Percentiles rank a stretch among this genome's conserved stretches.
These are phyloP conservation scores for Laticauda laticaudata DNA, from an alignment of 2,113 vertebrate species.

Conservation along the genomic window DNA sequence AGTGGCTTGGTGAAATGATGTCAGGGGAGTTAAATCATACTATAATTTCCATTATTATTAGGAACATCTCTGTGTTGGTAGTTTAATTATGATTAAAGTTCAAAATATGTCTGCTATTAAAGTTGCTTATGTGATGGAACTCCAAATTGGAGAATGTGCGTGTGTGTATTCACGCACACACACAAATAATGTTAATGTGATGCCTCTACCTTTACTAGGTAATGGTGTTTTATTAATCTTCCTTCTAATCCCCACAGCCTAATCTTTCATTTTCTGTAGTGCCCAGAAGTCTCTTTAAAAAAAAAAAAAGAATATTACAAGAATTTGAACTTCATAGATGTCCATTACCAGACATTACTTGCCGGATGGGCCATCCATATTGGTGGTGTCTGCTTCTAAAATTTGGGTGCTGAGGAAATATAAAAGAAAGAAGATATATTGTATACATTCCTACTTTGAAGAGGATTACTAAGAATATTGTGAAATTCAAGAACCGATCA, in stretches of 20 bases:
- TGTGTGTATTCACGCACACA: neutral
- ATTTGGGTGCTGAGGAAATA: neutral
- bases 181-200: slow-evolving; percentile 21
- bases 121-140: slow-evolving; percentile 24
- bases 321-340: neutral
- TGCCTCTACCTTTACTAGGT: slow-evolving; percentile 27
- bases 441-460: neutral
- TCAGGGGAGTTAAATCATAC: slow-evolving; percentile 48
- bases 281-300: slow-evolving; percentile 21
- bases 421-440: neutral
- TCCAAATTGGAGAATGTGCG: slow-evolving; percentile 20
- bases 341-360: neutral
- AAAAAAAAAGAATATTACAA: neutral
- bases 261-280: slow-evolving; percentile 45
- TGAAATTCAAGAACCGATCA: neutral
- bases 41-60: slow-evolving; percentile 49
- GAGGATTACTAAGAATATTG: neutral
- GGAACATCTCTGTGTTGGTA: slow-evolving; percentile 34
- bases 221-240: slow-evolving; percentile 48
- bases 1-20: slow-evolving; percentile 39
- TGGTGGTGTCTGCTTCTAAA: neutral
- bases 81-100: slow-evolving; percentile 60
- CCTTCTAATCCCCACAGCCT: slow-evolving; percentile 3
- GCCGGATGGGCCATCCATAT: neutral
- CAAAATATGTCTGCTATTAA: slow-evolving; percentile 36